Percentiles rank a stretch among this genome's conserved stretches.
Conservation (phyloP, 2,113 vertebrate genomes). For the Sylvia atricapilla region DNA sequence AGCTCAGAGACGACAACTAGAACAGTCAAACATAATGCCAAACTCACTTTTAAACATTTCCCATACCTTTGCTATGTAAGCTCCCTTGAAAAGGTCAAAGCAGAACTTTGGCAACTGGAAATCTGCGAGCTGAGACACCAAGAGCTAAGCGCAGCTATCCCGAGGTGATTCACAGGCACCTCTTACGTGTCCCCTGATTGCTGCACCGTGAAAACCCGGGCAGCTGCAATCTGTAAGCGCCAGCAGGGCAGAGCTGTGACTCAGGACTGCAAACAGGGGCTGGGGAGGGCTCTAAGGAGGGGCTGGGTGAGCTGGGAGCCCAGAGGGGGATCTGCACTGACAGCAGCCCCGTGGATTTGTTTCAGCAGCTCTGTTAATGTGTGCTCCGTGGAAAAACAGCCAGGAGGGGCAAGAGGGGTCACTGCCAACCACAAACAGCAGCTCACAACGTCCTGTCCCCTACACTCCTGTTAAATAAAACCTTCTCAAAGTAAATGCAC, state of each 20-base stretch:
- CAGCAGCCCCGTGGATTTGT: background rate
- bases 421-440: background rate
- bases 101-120: background rate
- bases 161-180: background rate
- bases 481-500: fast-evolving
- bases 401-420: background rate
- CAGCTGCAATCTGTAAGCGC: background rate
- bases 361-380: background rate
- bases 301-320: background rate
- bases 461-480: background rate
- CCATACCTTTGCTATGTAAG: background rate
- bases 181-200: background rate
- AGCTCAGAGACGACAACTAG: background rate
- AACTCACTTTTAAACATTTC: background rate
- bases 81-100: conserved; percentile 29
- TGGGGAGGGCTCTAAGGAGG: fast-evolving
- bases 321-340: background rate
- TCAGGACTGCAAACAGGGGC: fast-evolving
- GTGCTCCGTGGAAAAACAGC: background rate
- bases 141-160: fast-evolving
- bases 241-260: background rate
- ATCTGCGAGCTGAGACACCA: fast-evolving
- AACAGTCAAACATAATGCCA: background rate
- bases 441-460: background rate
- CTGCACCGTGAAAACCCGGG: background rate